Percentiles rank a stretch among this genome's conserved stretches.
These are phyloP conservation scores for Vanessa cardui DNA, from an alignment of 2,888 invertebrate genomes.

Conservation along the genomic window DNA sequence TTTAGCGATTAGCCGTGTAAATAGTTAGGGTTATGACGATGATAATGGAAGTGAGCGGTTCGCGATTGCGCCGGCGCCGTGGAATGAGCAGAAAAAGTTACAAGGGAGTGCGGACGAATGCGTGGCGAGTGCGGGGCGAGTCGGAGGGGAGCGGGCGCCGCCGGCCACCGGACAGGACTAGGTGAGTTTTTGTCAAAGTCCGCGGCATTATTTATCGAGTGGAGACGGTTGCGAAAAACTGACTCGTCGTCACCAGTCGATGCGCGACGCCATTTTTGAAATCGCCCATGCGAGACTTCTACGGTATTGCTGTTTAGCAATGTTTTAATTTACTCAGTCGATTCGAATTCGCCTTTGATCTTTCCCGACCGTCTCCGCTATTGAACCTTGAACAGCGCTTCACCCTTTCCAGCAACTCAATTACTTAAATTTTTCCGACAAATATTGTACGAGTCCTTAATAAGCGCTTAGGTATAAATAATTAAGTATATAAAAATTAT, in stretches of 20 bases:
- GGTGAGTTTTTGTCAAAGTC: slow-evolving; percentile 83
- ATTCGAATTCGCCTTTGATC: slow-evolving; percentile 59
- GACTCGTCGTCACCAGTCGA: slow-evolving; percentile 71
- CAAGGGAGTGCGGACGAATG: slow-evolving; percentile 54
- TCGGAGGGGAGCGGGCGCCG: slow-evolving; percentile 66
- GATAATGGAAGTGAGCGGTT: slow-evolving; percentile 72
- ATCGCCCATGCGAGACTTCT: slow-evolving; percentile 70
- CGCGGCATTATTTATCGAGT: slow-evolving; percentile 81
- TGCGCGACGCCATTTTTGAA: slow-evolving; percentile 77
- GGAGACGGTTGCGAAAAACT: slow-evolving; percentile 83
- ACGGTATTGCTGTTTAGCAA: slow-evolving; percentile 72
- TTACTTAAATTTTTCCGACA: slow-evolving; percentile 15
- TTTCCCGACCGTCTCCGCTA: slow-evolving; percentile 69
- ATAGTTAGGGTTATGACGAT: slow-evolving; percentile 74
- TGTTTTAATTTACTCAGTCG: slow-evolving; percentile 76
- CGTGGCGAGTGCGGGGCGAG: slow-evolving; percentile 47
- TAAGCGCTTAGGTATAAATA: slow-evolving; percentile 11
- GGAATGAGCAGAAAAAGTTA: slow-evolving; percentile 78
- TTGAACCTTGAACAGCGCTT: slow-evolving; percentile 38
- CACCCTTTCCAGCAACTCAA: slow-evolving; percentile 29
- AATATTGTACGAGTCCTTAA: slow-evolving; percentile 15
- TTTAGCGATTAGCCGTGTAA: slow-evolving; percentile 78
- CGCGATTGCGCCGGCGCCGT: slow-evolving; percentile 71
- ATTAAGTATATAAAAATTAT: slow-evolving; percentile 16
- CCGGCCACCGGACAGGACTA: slow-evolving; percentile 80